These are phyloP conservation scores for Genyomyrus donnyi DNA, from an alignment of 2,113 vertebrate species.

Conservation along the genomic window DNA sequence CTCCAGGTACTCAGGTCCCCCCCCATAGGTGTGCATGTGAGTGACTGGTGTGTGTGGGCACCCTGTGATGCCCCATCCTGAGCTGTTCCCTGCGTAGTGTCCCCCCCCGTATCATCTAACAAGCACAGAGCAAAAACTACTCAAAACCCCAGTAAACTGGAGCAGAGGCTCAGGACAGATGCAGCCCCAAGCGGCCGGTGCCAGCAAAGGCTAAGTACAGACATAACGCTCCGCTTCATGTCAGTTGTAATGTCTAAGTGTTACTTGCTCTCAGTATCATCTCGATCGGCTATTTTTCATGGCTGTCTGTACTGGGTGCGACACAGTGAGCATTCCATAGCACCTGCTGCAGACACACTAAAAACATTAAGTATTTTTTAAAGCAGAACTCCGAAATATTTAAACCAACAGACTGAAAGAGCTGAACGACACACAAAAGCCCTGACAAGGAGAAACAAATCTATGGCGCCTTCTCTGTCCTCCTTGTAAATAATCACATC, in stretches of 20 bases:
- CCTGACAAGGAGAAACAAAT: no score
- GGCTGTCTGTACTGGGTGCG: no score
- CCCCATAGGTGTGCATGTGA: not conserved
- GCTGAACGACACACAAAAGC: no score
- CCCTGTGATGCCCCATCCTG: not conserved
- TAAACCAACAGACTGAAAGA: no score
- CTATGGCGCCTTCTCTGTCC: no score
- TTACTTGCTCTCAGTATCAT: not conserved
- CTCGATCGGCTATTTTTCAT: not conserved
- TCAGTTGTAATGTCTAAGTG: not conserved
- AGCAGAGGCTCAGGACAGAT: not conserved
- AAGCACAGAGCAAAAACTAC: no score
- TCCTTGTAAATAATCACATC: not conserved
- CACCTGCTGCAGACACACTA: not conserved
- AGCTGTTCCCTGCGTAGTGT: not conserved
- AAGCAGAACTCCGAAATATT: not conserved
- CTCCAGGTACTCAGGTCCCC: not conserved
- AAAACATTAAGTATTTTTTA: not conserved
- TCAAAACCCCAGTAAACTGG: no score
- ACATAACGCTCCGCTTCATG: not conserved
- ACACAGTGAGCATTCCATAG: not conserved
- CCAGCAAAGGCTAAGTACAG: not conserved
- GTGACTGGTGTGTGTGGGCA: not conserved
- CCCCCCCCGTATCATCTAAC: no score
- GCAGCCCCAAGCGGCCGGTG: no score